Evolutionary conservation across 2,113 vertebrate genomes (phyloP).

Genomic region (Thamnophis sirtalis): DNA sequence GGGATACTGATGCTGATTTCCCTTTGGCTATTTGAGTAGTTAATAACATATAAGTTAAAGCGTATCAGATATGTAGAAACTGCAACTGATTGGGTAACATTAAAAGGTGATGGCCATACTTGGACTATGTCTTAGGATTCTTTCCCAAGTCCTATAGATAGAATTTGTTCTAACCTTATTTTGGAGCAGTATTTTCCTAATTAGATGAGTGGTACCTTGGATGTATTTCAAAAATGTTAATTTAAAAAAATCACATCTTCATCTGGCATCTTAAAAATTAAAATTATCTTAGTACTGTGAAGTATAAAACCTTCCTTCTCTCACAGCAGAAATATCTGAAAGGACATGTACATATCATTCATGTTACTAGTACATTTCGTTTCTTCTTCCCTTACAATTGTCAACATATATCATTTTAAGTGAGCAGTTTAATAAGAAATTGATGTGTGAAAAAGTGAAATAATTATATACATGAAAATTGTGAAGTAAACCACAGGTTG

Average conservation of each 20-base stretch:
- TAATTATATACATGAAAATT: slow-evolving; percentile 10
- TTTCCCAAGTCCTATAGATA: neutral
- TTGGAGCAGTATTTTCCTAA: neutral
- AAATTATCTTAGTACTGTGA: neutral
- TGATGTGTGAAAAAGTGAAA: neutral
- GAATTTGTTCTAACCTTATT: neutral
- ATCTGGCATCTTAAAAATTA: neutral
- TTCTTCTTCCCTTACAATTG: neutral
- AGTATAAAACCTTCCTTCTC: neutral
- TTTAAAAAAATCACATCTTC: neutral
- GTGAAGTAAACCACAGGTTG: slow-evolving; percentile 17
- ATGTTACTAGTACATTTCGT: neutral
- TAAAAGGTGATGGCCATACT: neutral
- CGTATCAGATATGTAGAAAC: neutral
- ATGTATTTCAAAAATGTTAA: neutral
- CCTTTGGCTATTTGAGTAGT: neutral
- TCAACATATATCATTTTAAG: neutral
- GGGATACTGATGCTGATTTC: neutral
- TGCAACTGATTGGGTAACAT: neutral
- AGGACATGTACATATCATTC: neutral
- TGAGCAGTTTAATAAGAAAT: neutral
- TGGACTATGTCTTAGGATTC: neutral
- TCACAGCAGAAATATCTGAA: neutral
- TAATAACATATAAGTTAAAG: neutral
- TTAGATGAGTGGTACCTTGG: too few relatives aligned